These are phyloP conservation scores for Hyposoter didymator DNA, from an alignment of 2,888 invertebrate genomes.

Conservation along the genomic window DNA sequence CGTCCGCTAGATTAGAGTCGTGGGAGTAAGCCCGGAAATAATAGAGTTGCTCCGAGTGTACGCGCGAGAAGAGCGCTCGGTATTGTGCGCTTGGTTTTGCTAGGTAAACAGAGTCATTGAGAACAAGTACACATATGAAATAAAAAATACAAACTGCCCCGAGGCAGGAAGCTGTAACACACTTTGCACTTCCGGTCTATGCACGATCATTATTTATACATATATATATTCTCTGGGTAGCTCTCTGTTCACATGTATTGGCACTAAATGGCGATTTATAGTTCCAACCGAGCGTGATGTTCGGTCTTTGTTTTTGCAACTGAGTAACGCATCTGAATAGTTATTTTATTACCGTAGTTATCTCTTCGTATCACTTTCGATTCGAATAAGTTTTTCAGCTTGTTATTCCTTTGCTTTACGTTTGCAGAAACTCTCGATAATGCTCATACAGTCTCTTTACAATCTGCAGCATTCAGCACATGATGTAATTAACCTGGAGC, in stretches of 20 bases:
- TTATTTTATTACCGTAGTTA: not conserved
- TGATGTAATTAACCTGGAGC: too few species aligned
- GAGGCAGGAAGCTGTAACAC: constrained; percentile 66
- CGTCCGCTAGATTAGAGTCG: constrained; percentile 60
- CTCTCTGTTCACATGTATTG: not conserved
- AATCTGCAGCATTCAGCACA: not conserved
- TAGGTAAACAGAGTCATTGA: constrained; percentile 55
- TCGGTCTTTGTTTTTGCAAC: not conserved
- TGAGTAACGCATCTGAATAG: not conserved
- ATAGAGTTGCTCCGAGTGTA: constrained; percentile 50
- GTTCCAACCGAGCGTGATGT: constrained; percentile 22
- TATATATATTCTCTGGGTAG: not conserved
- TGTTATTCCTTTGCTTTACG: not conserved
- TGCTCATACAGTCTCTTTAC: not conserved
- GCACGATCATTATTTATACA: constrained; percentile 36
- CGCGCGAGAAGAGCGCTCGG: constrained; percentile 16
- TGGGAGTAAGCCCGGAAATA: constrained; percentile 64
- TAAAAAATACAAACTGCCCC: constrained; percentile 48
- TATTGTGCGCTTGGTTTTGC: constrained; percentile 26
- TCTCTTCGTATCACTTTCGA: not conserved
- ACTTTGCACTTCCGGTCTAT: constrained; percentile 61
- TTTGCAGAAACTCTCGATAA: not conserved
- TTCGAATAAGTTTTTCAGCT: not conserved
- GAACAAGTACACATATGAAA: constrained; percentile 31
- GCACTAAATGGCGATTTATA: constrained; percentile 27